Evolutionary conservation across 2,797 vertebrate genomes (phyloP).

Genomic region (Phalloptychus januarius): DNA sequence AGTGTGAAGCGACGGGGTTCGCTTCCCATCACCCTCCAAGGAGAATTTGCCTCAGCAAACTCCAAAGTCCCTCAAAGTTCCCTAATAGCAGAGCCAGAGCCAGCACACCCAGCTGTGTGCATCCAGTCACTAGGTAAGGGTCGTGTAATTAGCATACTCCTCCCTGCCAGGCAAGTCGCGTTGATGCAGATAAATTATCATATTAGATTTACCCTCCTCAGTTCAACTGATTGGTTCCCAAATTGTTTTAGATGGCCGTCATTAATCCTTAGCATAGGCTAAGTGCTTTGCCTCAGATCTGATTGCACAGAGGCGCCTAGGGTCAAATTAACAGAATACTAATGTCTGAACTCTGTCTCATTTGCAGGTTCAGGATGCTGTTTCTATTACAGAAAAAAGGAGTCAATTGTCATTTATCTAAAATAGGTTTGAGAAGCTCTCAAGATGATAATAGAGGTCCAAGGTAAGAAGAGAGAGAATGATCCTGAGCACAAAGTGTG

Average conservation of each 20-base stretch:
- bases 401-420: slow-evolving; percentile 79
- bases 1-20: slow-evolving; percentile 92
- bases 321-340: slow-evolving; percentile 93
- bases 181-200: slow-evolving; percentile 99
- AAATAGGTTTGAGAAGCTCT: slow-evolving; percentile 72
- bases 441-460: slow-evolving; percentile 81
- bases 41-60: slow-evolving; percentile 91
- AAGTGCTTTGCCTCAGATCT: slow-evolving; percentile 94
- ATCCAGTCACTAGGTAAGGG: slow-evolving; percentile 97
- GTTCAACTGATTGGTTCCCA: slow-evolving; percentile 99
- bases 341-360: slow-evolving; percentile 82
- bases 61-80: slow-evolving; percentile 98
- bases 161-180: slow-evolving; percentile 93
- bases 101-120: slow-evolving; percentile 90
- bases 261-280: slow-evolving; percentile 99
- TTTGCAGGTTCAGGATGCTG: slow-evolving; percentile 76
- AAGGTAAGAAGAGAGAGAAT: slow-evolving; percentile 62
- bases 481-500: slow-evolving; percentile 25
- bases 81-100: slow-evolving; percentile 93
- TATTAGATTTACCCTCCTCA: slow-evolving; percentile 99
- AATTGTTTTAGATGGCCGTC: slow-evolving; percentile 99
- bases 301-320: slow-evolving; percentile 89
- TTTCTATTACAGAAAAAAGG: slow-evolving; percentile 77
- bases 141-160: slow-evolving; percentile 97
- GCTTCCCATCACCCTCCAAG: slow-evolving; percentile 90